These are phyloP conservation scores for Anabas testudineus DNA, from an alignment of 2,797 vertebrate species.

Conservation along the genomic window DNA sequence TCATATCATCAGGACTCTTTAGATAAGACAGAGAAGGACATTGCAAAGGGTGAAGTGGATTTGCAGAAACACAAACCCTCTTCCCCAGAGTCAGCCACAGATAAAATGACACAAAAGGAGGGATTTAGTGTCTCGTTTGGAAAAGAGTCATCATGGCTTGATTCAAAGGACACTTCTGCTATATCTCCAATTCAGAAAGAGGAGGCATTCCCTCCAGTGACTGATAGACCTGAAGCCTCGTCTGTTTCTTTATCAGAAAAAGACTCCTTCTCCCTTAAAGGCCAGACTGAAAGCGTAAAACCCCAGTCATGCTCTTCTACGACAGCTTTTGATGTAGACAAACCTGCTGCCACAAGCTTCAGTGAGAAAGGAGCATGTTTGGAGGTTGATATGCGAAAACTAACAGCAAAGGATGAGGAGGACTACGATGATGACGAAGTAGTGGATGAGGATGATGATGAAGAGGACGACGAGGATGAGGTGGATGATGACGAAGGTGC, in stretches of 20 bases:
- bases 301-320: conserved; percentile 21
- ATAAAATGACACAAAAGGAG: conserved; percentile 54
- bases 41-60: conserved; percentile 41
- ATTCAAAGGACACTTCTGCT: conserved; percentile 45
- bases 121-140: conserved; percentile 26
- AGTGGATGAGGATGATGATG: conserved; percentile 74
- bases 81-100: background rate
- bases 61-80: conserved; percentile 41
- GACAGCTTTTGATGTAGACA: conserved; percentile 22
- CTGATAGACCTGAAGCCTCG: conserved; percentile 69
- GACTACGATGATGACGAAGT: conserved; percentile 84
- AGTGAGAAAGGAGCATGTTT: conserved; percentile 77
- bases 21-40: conserved; percentile 68
- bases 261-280: conserved; percentile 54
- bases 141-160: conserved; percentile 51
- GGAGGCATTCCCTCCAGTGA: conserved; percentile 70
- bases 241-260: conserved; percentile 68
- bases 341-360: conserved; percentile 49
- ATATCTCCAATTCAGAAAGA: conserved; percentile 58
- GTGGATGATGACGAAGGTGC: conserved; percentile 76
- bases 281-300: conserved; percentile 24
- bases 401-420: conserved; percentile 82
- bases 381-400: conserved; percentile 81
- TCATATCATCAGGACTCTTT: conserved; percentile 74
- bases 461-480: conserved; percentile 77